Conservation (phyloP, 2,888 invertebrate genomes). For the Yponomeuta evonymella region DNA sequence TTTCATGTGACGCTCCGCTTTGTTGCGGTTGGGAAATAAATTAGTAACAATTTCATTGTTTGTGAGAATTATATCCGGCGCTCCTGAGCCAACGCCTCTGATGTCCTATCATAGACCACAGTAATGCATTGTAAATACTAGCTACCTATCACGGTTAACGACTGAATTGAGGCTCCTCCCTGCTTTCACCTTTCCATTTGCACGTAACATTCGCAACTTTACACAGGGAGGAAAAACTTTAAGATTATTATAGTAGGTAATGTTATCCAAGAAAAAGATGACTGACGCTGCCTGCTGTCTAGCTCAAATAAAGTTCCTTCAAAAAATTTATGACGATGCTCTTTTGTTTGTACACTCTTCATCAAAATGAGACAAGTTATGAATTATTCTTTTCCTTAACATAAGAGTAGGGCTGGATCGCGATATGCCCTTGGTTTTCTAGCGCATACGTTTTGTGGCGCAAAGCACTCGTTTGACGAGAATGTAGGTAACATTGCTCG, state of each 20-base stretch:
- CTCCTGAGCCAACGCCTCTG: conserved; percentile 21
- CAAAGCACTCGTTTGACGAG: background rate
- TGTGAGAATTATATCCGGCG: conserved; percentile 58
- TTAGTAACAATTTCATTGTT: conserved; percentile 75
- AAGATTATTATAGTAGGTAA: too few species aligned
- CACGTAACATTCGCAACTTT: too few species aligned
- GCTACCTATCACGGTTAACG: too few species aligned
- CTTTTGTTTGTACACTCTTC: too few species aligned
- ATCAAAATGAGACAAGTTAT: too few species aligned
- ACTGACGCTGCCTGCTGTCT: too few species aligned
- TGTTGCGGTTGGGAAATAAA: conserved; percentile 73
- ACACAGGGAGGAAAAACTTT: too few species aligned
- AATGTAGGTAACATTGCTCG: conserved; percentile 1
- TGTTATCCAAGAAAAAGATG: too few species aligned
- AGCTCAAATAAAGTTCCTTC: too few species aligned
- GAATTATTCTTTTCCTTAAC: background rate
- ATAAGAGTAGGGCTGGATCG: background rate
- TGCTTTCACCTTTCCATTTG: too few species aligned
- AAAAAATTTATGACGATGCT: too few species aligned
- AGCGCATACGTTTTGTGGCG: background rate
- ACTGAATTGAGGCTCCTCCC: too few species aligned
- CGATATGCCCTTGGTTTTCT: background rate
- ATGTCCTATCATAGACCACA: background rate
- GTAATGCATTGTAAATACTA: background rate
- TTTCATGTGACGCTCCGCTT: conserved; percentile 75